Conservation (phyloP, 2,113 vertebrate genomes). For the Synodontis membranacea region DNA sequence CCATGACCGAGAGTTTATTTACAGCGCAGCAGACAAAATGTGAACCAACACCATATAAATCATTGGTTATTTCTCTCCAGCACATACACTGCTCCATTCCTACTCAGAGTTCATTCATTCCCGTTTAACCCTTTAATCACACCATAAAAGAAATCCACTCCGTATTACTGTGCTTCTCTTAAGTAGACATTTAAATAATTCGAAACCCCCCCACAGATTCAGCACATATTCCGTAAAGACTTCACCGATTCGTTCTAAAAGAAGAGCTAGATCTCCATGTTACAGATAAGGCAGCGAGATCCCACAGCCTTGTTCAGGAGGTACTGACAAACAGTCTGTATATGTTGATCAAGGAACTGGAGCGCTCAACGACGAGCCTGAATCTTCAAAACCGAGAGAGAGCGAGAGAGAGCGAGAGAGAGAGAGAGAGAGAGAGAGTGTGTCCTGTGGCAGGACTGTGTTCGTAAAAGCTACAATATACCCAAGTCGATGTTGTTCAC, state of each 20-base stretch:
- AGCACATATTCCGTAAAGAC: constrained; percentile 14
- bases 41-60: constrained; percentile 45
- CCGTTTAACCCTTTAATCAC: constrained; percentile 9
- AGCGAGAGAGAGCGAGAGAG: background rate
- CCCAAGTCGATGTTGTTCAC: constrained; percentile 19
- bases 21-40: constrained; percentile 53
- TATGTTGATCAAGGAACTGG: background rate
- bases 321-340: constrained; percentile 30
- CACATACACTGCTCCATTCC: constrained; percentile 25
- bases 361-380: constrained; percentile 12
- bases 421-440: background rate
- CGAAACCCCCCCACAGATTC: background rate
- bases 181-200: constrained; percentile 24
- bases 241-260: constrained; percentile 17
- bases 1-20: constrained; percentile 49
- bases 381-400: background rate
- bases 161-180: constrained; percentile 43
- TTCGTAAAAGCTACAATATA: constrained; percentile 44
- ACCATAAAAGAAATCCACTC: constrained; percentile 4
- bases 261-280: constrained; percentile 15
- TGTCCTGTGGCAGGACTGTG: constrained; percentile 19
- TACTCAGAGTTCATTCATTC: background rate
- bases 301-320: constrained; percentile 38
- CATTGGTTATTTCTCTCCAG: constrained; percentile 38
- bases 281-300: constrained; percentile 49